Conservation (phyloP, 1,140 invertebrate species). For the Cotesia vestalis region DNA sequence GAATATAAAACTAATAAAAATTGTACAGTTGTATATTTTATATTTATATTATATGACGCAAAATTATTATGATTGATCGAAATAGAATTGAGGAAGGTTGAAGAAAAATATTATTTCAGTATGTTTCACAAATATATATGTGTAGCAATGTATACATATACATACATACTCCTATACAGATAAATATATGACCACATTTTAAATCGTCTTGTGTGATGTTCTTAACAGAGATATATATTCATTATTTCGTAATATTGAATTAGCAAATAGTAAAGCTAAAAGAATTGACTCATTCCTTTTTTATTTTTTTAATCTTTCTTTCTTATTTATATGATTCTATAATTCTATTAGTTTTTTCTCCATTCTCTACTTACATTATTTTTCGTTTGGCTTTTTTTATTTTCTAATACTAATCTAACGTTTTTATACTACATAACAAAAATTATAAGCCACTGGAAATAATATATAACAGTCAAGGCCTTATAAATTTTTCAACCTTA, state of each 20-base stretch:
- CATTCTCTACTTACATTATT: background rate
- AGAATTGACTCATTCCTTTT: background rate
- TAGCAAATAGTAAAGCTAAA: conserved; percentile 12
- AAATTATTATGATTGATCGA: too few species aligned
- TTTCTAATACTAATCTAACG: too few species aligned
- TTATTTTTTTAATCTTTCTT: background rate
- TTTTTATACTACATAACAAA: too few species aligned
- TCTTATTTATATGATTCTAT: background rate
- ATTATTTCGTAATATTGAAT: conserved; percentile 19
- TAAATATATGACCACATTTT: background rate
- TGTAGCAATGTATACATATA: too few species aligned
- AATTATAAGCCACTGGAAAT: too few species aligned
- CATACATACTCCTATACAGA: too few species aligned
- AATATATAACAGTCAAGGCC: background rate
- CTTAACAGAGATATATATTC: background rate
- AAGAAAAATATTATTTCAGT: too few species aligned
- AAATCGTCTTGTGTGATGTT: conserved; percentile 3
- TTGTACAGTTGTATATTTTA: too few species aligned
- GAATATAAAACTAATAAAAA: too few species aligned
- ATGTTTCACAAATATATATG: too few species aligned
- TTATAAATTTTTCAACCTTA: conserved; percentile 3
- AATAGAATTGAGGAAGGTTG: too few species aligned
- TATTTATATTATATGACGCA: too few species aligned
- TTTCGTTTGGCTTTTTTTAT: background rate
- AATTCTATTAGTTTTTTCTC: conserved; percentile 1